Base-by-base conservation (phyloP, 2,797 vertebrate species). In the Salmo trutta region DNA sequence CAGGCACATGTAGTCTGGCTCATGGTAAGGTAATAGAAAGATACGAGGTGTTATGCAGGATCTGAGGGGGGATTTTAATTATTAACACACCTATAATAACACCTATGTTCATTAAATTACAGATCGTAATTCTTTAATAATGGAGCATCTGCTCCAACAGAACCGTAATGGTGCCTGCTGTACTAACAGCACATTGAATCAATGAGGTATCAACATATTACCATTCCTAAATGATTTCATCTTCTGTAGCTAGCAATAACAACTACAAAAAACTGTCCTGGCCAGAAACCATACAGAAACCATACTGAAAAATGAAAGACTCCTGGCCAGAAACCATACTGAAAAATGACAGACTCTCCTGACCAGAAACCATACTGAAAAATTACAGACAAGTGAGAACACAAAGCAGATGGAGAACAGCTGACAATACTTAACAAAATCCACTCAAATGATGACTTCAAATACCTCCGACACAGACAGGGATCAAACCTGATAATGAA, bases 401-500 rank as follows among this genome's bases (percentile, higher is more conserved):
- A 75, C 24, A 75, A 62, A 75, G 77, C 54, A 71, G 73, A 62
- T 16, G 10, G 68, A 51, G 72, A 65, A 62, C 19, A 47, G 67
- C 36, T 70, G 73, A 75, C 54, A 75, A 62, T 53, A 14, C 73
- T 71, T 33, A 64, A 75, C 73, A 47, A 74, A 53, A 54, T 62
- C 73, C n/a, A 71, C 67, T 70, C 15, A 64, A 67, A 71, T 64
- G 56, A 75, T 27, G 47, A 68, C 73, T 79, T 70, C 67, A 75
- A 74, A 79, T 74, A 75, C 15, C 71, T 41, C 31, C 17, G 2
- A 14, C 41, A 47, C 70, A 73, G 64, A 65, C 76, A 53, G 33
- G 65, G 59, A 73, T 72, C 71, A 53, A 53, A 73, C 62, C 64
- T 53, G 62, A 53, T 73, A 78, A 73, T 73, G 29, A 78, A 73